Evolutionary conservation across 2,113 vertebrate species (phyloP).

Genomic region (Brienomyrus brachyistius): DNA sequence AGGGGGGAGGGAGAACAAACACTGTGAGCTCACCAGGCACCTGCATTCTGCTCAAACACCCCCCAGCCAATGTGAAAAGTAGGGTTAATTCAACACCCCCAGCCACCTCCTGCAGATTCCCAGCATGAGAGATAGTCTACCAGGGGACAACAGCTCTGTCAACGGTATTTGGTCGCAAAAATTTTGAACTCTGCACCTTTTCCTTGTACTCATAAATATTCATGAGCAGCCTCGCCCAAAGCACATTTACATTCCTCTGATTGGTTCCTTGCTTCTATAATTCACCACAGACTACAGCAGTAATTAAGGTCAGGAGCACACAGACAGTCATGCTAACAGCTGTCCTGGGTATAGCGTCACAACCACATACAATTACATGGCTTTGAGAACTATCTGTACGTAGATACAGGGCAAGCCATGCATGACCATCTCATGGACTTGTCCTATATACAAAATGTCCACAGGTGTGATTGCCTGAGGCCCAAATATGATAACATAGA

Average conservation of each 20-base stretch:
- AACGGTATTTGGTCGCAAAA: neutral
- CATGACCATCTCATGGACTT: neutral
- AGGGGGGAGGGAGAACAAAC: constrained; percentile 2
- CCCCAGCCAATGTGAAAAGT: neutral
- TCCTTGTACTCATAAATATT: neutral
- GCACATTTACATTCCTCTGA: neutral
- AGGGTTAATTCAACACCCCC: neutral
- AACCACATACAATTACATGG: neutral
- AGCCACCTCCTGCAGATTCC: neutral
- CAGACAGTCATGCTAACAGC: neutral
- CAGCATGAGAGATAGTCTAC: neutral
- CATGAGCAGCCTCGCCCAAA: neutral
- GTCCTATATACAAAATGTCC: neutral
- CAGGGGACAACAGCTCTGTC: neutral
- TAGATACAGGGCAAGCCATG: neutral
- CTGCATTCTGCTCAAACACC: neutral
- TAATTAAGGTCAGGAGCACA: neutral
- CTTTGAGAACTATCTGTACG: neutral
- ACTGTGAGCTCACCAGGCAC: neutral
- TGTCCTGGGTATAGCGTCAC: neutral
- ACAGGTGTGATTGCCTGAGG: neutral
- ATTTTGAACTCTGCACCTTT: neutral
- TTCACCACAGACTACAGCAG: neutral
- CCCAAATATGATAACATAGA: neutral
- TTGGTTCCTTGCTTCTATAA: neutral